phyloP scores from a whole-genome alignment of 1,140 invertebrate genomes.

The Euglossa dilemma region DNA sequence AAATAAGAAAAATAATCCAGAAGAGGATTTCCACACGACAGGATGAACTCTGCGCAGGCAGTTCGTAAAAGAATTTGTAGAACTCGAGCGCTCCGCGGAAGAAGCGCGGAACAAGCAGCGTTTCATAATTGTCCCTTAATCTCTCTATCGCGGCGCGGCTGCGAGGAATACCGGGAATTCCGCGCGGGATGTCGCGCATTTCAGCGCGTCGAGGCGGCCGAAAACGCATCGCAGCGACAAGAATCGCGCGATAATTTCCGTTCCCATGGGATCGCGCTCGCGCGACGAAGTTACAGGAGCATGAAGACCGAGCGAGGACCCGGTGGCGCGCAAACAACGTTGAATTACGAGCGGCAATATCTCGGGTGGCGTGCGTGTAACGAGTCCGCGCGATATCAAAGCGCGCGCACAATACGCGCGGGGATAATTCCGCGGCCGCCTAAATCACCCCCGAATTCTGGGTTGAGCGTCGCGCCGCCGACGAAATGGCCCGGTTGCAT shows the following conservation, averaged over 20 bases:
- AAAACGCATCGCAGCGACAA: conserved; percentile 13
- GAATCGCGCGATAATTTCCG: conserved; percentile 51
- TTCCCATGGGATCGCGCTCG: not conserved
- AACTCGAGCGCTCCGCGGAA: not conserved
- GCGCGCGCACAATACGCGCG: conserved; percentile 26
- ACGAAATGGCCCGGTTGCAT: conserved; percentile 50
- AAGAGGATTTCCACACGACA: not conserved
- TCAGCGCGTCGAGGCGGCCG: not conserved
- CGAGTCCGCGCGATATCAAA: conserved; percentile 5
- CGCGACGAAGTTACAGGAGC: conserved; percentile 10
- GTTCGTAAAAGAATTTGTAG: conserved; percentile 23
- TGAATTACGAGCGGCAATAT: conserved; percentile 18
- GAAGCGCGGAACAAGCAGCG: not conserved
- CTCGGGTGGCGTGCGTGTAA: not conserved
- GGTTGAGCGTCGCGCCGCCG: conserved; percentile 28
- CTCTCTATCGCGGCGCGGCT: conserved; percentile 4
- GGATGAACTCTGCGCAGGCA: not conserved
- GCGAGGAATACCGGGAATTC: conserved; percentile 15
- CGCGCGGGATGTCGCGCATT: conserved; percentile 4
- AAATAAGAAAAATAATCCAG: not conserved
- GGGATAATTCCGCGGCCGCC: conserved; percentile 22
- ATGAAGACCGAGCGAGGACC: no score
- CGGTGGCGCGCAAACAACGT: not conserved
- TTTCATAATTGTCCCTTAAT: conserved; percentile 32
- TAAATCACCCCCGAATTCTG: conserved; percentile 53